phyloP scores from a whole-genome alignment of 2,888 invertebrate genomes.

The Crepidodera aurea region DNA sequence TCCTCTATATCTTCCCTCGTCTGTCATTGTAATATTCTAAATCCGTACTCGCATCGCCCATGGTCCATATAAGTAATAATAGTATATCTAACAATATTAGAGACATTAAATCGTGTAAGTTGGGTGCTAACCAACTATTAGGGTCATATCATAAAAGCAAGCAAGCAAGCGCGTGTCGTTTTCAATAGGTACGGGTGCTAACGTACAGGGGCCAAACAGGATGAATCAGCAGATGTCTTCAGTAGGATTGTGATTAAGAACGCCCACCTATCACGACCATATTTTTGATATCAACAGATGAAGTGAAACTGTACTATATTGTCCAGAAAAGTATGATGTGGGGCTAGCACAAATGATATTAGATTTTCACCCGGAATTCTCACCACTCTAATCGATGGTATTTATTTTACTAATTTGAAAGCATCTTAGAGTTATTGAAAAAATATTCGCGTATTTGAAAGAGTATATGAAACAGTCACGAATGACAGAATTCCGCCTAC shows the following conservation, averaged over 20 bases:
- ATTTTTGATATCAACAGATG: too few relatives aligned
- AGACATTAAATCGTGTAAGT: conserved; percentile 48
- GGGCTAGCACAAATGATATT: too few relatives aligned
- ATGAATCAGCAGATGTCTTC: conserved; percentile 53
- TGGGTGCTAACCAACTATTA: conserved; percentile 51
- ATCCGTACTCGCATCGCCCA: conserved; percentile 27
- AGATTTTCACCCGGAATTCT: too few relatives aligned
- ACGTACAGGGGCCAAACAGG: conserved; percentile 30
- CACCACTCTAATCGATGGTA: too few relatives aligned
- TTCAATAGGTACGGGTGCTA: conserved; percentile 42
- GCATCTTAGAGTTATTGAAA: too few relatives aligned
- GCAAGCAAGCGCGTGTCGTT: conserved; percentile 51
- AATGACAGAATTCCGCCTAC: not conserved
- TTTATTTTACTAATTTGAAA: too few relatives aligned
- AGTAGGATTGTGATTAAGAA: conserved; percentile 35
- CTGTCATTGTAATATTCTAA: conserved; percentile 32
- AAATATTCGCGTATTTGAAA: too few relatives aligned
- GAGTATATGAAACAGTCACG: too few relatives aligned
- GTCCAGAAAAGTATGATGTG: too few relatives aligned
- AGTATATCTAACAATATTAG: conserved; percentile 48
- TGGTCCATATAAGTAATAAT: conserved; percentile 43
- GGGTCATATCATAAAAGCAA: conserved; percentile 49
- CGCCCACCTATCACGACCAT: conserved; percentile 22
- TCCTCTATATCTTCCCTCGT: conserved; percentile 20
- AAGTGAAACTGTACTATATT: too few relatives aligned